These are phyloP conservation scores for Corythoichthys intestinalis DNA, from an alignment of 2,113 vertebrate species.

Conservation along the genomic window DNA sequence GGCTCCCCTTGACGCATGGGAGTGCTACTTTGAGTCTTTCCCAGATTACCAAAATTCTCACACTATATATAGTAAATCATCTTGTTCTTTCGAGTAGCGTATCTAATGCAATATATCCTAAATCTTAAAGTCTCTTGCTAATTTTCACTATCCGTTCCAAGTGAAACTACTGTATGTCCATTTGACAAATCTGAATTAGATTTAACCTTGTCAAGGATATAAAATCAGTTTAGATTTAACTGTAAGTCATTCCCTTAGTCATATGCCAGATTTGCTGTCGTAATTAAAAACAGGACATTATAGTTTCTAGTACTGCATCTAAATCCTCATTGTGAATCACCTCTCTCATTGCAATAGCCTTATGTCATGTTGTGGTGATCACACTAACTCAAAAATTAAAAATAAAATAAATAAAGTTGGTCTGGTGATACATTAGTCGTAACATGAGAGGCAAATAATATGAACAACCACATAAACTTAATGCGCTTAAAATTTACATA, in stretches of 20 bases:
- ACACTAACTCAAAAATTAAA: slow-evolving; percentile 45
- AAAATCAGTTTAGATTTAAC: neutral
- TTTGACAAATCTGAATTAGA: neutral
- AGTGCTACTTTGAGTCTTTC: no score
- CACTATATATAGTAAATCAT: no score
- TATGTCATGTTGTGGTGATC: slow-evolving; percentile 58
- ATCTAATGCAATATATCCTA: neutral
- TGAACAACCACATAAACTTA: slow-evolving; percentile 64
- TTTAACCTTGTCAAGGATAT: neutral
- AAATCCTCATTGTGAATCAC: slow-evolving; percentile 15
- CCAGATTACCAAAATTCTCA: no score
- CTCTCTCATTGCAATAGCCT: slow-evolving; percentile 36
- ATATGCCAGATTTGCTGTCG: slow-evolving; percentile 25
- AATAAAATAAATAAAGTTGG: slow-evolving; percentile 59
- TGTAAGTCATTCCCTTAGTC: neutral
- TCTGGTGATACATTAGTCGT: slow-evolving; percentile 68
- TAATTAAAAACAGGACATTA: slow-evolving; percentile 18
- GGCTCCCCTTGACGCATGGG: no score
- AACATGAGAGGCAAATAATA: slow-evolving; percentile 69
- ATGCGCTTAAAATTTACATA: slow-evolving; percentile 27
- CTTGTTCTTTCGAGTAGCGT: no score
- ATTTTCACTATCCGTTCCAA: neutral
- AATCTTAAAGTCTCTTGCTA: neutral
- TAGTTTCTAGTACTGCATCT: slow-evolving; percentile 7
- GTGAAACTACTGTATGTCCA: neutral